Percentiles rank a stretch among this genome's conserved stretches.
These are phyloP conservation scores for Oopsacas minuta DNA, from an alignment of 37 sponge, comb jelly and placozoan genomes.

Conservation along the genomic window DNA sequence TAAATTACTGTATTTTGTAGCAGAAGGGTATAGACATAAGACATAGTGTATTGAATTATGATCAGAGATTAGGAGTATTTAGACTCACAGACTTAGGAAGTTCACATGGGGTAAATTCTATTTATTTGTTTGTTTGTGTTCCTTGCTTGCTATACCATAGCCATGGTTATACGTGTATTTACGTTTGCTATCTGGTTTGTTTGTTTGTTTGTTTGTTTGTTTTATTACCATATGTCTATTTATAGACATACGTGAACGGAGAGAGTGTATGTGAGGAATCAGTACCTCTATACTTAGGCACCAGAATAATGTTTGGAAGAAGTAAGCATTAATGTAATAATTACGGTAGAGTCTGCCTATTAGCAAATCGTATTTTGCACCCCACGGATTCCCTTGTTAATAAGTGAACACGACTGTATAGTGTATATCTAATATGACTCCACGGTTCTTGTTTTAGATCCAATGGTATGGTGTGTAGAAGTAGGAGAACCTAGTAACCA, in stretches of 20 bases:
- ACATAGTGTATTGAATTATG: not conserved
- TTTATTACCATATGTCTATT: not conserved
- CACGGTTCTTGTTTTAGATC: not conserved
- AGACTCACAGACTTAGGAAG: not conserved
- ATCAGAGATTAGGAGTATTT: not conserved
- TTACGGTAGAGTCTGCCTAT: too few species aligned
- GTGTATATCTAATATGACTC: too few species aligned
- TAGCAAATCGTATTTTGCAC: too few species aligned
- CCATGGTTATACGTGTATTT: not conserved
- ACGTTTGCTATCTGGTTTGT: not conserved
- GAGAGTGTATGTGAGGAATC: not conserved
- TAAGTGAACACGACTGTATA: too few species aligned
- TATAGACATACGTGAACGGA: constrained; percentile 1
- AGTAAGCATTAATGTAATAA: not conserved
- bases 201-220: not conserved
- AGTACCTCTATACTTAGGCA: not conserved
- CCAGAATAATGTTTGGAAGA: constrained; percentile 5
- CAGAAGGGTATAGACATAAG: not conserved
- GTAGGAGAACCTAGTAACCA: not conserved
- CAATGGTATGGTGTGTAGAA: not conserved
- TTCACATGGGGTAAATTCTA: not conserved
- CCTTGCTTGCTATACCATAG: too few species aligned
- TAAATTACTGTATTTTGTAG: not conserved
- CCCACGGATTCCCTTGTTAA: too few species aligned
- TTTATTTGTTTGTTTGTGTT: too few species aligned